These are phyloP conservation scores for Eupithecia insigniata DNA, from an alignment of 2,888 invertebrate genomes.

Conservation along the genomic window DNA sequence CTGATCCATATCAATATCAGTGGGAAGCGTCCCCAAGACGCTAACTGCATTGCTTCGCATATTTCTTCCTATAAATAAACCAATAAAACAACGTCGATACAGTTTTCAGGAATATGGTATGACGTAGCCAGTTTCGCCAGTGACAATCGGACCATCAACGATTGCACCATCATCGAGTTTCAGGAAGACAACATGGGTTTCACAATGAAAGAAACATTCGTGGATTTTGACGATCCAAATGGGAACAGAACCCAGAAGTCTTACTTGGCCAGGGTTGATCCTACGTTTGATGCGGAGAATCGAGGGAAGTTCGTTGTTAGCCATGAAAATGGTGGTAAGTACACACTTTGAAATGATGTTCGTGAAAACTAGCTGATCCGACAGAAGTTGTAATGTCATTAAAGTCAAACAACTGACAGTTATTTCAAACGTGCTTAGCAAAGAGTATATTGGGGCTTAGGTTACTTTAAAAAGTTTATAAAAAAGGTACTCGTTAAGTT, in stretches of 20 bases:
- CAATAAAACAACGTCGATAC: not conserved
- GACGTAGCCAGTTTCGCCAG: constrained; percentile 75
- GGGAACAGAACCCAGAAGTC: constrained; percentile 74
- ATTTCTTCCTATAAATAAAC: no score
- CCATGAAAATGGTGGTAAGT: constrained; percentile 72
- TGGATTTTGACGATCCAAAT: constrained; percentile 52
- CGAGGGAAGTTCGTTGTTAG: constrained; percentile 75
- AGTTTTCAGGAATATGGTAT: constrained; percentile 81
- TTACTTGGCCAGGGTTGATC: constrained; percentile 77
- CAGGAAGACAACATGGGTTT: constrained; percentile 77
- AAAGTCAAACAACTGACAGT: no score
- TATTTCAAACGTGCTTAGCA: no score
- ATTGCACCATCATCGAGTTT: constrained; percentile 73
- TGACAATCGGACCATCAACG: constrained; percentile 68
- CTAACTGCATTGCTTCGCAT: no score
- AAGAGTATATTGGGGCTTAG: no score
- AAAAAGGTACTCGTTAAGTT: no score
- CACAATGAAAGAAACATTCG: constrained; percentile 71
- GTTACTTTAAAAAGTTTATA: no score
- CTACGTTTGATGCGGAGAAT: constrained; percentile 75
- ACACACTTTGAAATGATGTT: not conserved
- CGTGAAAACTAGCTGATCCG: no score
- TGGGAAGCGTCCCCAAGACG: no score
- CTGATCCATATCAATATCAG: no score
- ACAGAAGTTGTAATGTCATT: no score